Evolutionary conservation across 2,888 invertebrate species (phyloP).

Genomic region (Myathropa florea): DNA sequence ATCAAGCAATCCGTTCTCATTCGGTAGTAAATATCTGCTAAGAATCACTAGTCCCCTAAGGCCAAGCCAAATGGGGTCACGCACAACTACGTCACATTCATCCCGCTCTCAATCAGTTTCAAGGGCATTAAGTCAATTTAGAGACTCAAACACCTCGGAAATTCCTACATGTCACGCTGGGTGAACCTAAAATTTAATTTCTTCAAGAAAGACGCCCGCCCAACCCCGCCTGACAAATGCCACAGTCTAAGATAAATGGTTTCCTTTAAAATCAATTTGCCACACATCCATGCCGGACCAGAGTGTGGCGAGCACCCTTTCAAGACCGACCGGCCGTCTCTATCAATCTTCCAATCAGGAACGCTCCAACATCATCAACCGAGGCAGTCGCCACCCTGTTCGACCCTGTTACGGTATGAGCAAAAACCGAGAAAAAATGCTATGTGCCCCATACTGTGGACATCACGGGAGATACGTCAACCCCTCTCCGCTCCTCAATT

Average conservation of each 20-base stretch:
- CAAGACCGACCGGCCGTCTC: neutral
- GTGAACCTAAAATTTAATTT: neutral
- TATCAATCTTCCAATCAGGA: conserved; percentile 57
- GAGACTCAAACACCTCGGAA: neutral
- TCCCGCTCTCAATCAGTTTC: neutral
- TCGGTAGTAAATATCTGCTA: neutral
- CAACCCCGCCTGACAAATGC: conserved; percentile 4
- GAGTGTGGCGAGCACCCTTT: neutral
- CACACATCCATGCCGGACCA: conserved; percentile 9
- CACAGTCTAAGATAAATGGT: conserved; percentile 55
- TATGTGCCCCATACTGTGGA: conserved; percentile 1
- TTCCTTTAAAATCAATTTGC: conserved; percentile 62
- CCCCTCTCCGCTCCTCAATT: conserved; percentile 4
- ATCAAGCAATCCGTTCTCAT: neutral
- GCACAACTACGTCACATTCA: neutral
- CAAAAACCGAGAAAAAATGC: no score
- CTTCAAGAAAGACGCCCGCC: neutral
- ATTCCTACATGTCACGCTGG: neutral
- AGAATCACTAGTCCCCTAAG: neutral
- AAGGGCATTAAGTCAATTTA: neutral
- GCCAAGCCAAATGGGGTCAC: neutral
- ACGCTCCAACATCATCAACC: conserved; percentile 5
- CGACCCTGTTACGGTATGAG: no score
- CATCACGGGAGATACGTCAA: no score
- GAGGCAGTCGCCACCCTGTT: neutral